Percentiles rank a stretch among this genome's conserved stretches.
Evolutionary conservation across 2,113 vertebrate species (phyloP).

Genomic region (Tamias sibiricus): DNA sequence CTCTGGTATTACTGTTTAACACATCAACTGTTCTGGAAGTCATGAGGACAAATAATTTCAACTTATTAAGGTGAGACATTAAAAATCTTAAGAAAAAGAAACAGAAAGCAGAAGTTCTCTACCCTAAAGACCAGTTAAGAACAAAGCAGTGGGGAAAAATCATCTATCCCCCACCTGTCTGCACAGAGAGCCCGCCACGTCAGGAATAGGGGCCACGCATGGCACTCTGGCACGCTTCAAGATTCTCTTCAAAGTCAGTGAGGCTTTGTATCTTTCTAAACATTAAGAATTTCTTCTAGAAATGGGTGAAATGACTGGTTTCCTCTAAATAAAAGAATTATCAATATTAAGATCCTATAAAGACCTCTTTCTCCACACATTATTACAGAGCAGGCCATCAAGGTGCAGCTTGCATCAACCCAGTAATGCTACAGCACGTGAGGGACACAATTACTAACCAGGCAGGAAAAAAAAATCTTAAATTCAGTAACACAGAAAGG

Average conservation of each 20-base stretch:
- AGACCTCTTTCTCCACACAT: background rate
- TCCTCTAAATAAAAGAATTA: background rate
- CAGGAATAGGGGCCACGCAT: rapidly evolving
- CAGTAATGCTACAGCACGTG: rapidly evolving
- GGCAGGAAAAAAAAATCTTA: too few relatives aligned
- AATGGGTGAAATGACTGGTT: background rate
- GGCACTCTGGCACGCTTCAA: background rate
- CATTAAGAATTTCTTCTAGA: background rate
- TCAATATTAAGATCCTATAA: background rate
- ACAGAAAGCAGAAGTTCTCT: background rate
- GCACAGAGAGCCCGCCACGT: background rate
- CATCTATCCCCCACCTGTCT: background rate
- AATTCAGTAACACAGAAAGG: background rate
- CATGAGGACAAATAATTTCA: background rate
- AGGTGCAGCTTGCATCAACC: background rate
- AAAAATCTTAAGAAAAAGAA: background rate
- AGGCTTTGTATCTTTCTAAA: background rate
- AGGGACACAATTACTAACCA: rapidly evolving
- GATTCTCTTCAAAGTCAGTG: background rate
- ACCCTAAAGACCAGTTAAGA: background rate
- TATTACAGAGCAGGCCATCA: background rate
- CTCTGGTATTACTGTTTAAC: background rate
- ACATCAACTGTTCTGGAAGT: background rate
- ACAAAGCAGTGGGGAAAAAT: background rate
- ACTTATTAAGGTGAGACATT: background rate